Percentiles rank a stretch among this genome's conserved stretches.
These are phyloP conservation scores for Phalacrocorax aristotelis DNA, from an alignment of 2,113 vertebrate genomes.

Conservation along the genomic window DNA sequence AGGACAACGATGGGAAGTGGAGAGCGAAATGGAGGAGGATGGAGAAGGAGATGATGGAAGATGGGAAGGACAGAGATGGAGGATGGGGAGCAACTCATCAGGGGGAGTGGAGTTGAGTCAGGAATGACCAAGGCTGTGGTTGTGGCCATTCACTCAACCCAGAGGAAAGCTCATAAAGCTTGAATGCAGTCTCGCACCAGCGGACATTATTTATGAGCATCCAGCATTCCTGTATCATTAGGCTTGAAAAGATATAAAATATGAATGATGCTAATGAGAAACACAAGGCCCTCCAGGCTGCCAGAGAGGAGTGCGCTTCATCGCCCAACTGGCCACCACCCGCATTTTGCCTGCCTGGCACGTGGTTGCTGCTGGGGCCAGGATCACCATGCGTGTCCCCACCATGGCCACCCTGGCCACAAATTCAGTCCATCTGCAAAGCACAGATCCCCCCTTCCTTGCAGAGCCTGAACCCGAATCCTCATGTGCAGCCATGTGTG, in stretches of 20 bases:
- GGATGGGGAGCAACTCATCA: background rate
- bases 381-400: rapidly evolving
- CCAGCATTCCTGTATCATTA: conserved; percentile 15
- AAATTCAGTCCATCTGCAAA: background rate
- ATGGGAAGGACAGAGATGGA: background rate
- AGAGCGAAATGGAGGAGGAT: too few relatives aligned
- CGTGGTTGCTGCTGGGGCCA: background rate
- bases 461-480: rapidly evolving
- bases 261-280: background rate
- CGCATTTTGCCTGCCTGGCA: rapidly evolving
- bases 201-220: conserved; percentile 17
- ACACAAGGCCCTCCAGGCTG: background rate
- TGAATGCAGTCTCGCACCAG: background rate
- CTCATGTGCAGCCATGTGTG: rapidly evolving
- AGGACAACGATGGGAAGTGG: background rate
- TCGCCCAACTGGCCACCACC: rapidly evolving
- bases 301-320: rapidly evolving
- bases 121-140: background rate
- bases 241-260: conserved; percentile 15
- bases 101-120: background rate
- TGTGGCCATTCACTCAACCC: background rate
- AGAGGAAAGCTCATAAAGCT: background rate
- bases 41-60: background rate
- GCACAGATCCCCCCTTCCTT: background rate
- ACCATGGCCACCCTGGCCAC: background rate